Evolutionary conservation across 2,888 invertebrate species (phyloP).

Genomic region (Eristalis pertinax): DNA sequence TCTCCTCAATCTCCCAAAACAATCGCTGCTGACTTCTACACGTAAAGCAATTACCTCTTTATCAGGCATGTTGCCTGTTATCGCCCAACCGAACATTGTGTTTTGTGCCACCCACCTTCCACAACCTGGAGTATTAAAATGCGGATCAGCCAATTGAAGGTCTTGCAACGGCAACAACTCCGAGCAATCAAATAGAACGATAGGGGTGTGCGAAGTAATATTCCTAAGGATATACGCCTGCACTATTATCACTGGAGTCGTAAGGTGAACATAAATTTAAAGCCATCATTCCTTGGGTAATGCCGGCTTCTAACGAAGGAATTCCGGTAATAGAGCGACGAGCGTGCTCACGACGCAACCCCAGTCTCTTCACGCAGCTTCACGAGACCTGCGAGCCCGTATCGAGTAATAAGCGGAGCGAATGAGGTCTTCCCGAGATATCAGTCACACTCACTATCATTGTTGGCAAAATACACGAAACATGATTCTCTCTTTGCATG

Average conservation of each 20-base stretch:
- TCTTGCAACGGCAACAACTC: neutral
- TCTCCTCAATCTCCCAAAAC: slow-evolving; percentile 8
- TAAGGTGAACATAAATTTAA: neutral
- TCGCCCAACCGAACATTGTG: slow-evolving; percentile 12
- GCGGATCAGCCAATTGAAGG: neutral
- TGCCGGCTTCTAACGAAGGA: neutral
- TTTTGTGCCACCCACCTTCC: slow-evolving; percentile 6
- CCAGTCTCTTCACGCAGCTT: too few species aligned
- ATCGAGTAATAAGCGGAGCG: neutral
- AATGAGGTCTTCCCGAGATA: neutral
- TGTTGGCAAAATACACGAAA: neutral
- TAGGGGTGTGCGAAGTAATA: neutral
- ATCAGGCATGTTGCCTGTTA: neutral
- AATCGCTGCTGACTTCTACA: neutral
- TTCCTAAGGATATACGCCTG: slow-evolving; percentile 8
- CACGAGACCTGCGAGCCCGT: too few species aligned
- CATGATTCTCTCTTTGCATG: neutral
- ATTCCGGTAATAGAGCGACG: slow-evolving; percentile 6
- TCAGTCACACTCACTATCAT: neutral
- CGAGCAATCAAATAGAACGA: neutral
- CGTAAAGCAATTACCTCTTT: neutral
- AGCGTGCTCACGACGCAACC: slow-evolving; percentile 7
- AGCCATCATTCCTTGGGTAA: neutral
- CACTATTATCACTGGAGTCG: neutral
- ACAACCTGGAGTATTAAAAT: neutral